Evolutionary conservation across 2,797 vertebrate species (phyloP).

Genomic region (Gymnopithys bicolor): DNA sequence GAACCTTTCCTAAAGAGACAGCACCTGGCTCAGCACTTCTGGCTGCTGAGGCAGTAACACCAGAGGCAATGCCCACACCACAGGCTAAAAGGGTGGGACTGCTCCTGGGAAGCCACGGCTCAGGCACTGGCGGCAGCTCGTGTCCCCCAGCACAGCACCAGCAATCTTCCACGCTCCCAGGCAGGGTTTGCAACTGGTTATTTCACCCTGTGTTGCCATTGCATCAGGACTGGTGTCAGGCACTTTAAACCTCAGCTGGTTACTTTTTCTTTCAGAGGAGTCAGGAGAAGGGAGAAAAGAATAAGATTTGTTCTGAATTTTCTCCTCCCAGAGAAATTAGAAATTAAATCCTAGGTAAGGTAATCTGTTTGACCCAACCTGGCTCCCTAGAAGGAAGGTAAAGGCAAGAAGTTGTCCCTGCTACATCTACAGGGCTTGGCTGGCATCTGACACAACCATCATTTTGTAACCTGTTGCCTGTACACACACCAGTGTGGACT

Average conservation of each 20-base stretch:
- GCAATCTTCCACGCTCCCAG: background rate
- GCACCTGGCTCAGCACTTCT: constrained; percentile 41
- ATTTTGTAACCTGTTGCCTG: background rate
- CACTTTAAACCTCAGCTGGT: background rate
- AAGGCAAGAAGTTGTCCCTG: background rate
- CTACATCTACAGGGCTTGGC: background rate
- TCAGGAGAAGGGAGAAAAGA: background rate
- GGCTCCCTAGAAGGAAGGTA: background rate
- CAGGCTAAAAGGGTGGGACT: constrained; percentile 5
- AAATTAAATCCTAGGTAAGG: background rate
- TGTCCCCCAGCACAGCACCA: background rate
- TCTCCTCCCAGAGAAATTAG: background rate
- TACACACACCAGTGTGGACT: background rate
- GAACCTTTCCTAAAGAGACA: background rate
- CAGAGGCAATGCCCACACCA: background rate
- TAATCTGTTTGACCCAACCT: background rate
- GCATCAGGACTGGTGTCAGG: background rate
- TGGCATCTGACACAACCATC: background rate
- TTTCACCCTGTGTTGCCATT: background rate
- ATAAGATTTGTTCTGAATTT: background rate
- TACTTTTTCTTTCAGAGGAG: constrained; percentile 7
- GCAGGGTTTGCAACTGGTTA: constrained; percentile 38
- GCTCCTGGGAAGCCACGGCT: background rate
- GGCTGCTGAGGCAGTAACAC: background rate
- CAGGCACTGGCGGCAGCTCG: fast-evolving